Conservation (phyloP, 2,888 invertebrate genomes). For the Tillus elongatus region DNA sequence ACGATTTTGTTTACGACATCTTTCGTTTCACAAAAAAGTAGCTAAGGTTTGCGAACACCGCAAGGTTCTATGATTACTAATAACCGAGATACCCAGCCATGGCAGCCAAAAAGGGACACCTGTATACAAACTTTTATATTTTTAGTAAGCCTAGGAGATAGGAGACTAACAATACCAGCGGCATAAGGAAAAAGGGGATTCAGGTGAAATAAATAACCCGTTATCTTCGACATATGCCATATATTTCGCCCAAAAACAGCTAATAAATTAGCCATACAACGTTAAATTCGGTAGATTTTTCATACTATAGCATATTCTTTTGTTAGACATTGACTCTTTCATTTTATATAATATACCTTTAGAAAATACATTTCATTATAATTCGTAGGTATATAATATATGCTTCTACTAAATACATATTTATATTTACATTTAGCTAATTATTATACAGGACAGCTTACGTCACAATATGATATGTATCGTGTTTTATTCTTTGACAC, state of each 20-base stretch:
- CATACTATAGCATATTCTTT: slow-evolving; percentile 1
- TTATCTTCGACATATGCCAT: slow-evolving; percentile 2
- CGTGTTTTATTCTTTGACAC: too few species aligned
- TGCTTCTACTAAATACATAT: neutral
- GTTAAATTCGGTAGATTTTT: slow-evolving; percentile 3
- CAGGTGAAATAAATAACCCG: too few species aligned
- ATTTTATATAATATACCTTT: slow-evolving; percentile 3
- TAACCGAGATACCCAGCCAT: too few species aligned
- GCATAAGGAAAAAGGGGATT: too few species aligned
- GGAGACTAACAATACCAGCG: too few species aligned
- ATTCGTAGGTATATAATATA: slow-evolving; percentile 3
- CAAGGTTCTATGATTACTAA: too few species aligned
- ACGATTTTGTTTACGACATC: too few species aligned
- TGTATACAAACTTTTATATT: too few species aligned
- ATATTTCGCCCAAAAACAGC: slow-evolving; percentile 1
- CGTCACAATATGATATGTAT: slow-evolving; percentile 3
- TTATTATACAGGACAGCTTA: slow-evolving; percentile 3
- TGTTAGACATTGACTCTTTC: slow-evolving; percentile 1
- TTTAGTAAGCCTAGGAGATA: too few species aligned
- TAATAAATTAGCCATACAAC: slow-evolving; percentile 1
- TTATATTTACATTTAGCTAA: slow-evolving; percentile 1
- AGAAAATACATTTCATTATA: slow-evolving; percentile 3
- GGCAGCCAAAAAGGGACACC: too few species aligned
- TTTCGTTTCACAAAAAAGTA: too few species aligned
- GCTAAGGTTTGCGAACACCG: too few species aligned